A percentile compares a stretch with the other conserved stretches of the same genome.
Conservation (phyloP, 2,888 invertebrate species). For the Sylvicola cinctus region DNA sequence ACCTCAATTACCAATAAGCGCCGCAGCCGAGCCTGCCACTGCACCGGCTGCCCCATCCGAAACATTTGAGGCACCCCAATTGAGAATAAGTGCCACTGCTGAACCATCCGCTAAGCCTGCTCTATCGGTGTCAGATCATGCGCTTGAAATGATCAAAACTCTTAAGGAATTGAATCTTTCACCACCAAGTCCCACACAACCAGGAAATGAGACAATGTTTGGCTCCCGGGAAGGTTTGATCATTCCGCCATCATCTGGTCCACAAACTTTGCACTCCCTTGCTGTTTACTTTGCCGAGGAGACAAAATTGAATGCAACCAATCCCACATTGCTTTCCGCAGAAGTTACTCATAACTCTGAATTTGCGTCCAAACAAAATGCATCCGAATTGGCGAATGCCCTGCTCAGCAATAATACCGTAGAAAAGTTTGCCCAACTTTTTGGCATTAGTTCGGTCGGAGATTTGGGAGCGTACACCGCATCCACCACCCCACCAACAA, state of each 20-base stretch:
- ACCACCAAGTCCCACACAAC: constrained; percentile 20
- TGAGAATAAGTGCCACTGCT: too few species aligned
- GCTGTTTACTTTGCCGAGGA: constrained; percentile 60
- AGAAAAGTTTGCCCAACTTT: constrained; percentile 17
- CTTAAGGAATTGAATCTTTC: constrained; percentile 35
- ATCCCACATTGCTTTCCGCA: constrained; percentile 21
- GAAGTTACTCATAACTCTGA: constrained; percentile 12
- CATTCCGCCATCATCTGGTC: constrained; percentile 52
- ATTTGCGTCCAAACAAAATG: constrained; percentile 5
- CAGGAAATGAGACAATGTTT: constrained; percentile 23
- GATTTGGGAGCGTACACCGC: constrained; percentile 7
- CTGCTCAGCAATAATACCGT: constrained; percentile 30
- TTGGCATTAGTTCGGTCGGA: constrained; percentile 14
- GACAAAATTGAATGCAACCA: constrained; percentile 21
- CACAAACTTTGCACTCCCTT: constrained; percentile 54
- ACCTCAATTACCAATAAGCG: too few species aligned
- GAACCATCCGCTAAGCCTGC: constrained; percentile 8
- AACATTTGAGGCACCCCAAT: constrained; percentile 2
- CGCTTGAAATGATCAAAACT: constrained; percentile 47
- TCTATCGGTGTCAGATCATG: constrained; percentile 36
- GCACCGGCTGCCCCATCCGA: constrained; percentile 6
- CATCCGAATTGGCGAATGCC: neutral
- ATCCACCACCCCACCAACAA: constrained; percentile 10
- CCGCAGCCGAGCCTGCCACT: too few species aligned
- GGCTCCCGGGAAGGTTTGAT: constrained; percentile 39